A percentile compares a stretch with the other conserved stretches of the same genome.
These are phyloP conservation scores for Drosophila pseudoobscura DNA, from an alignment of 1,140 invertebrate species.

Conservation along the genomic window DNA sequence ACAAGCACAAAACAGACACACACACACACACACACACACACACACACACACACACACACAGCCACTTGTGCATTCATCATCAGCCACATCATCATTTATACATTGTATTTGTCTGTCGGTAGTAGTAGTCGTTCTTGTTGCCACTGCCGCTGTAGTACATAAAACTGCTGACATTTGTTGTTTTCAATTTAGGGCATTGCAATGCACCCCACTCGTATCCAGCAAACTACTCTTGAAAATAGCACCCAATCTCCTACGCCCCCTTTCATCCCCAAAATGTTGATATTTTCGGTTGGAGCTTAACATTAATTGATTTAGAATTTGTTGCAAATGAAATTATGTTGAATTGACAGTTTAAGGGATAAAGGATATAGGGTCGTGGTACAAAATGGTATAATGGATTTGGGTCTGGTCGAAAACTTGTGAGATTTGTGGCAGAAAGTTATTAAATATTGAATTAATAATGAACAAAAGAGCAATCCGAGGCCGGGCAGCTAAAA, in stretches of 20 bases:
- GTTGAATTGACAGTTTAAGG: slow-evolving; percentile 52
- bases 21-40: slow-evolving; percentile 15
- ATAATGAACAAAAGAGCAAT: too few species aligned
- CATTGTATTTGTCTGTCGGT: slow-evolving; percentile 71
- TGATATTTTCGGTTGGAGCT: slow-evolving; percentile 43
- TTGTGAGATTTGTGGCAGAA: too few species aligned
- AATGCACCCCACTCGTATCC: neutral
- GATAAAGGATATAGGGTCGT: neutral
- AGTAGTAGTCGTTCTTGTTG: slow-evolving; percentile 28
- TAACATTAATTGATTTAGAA: slow-evolving; percentile 71
- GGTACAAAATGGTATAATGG: neutral
- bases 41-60: slow-evolving; percentile 19
- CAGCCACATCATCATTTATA: slow-evolving; percentile 80
- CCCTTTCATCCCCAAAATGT: neutral
- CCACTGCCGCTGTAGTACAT: slow-evolving; percentile 46
- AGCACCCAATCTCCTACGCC: neutral
- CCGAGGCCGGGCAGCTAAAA: too few species aligned
- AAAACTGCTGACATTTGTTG: slow-evolving; percentile 79
- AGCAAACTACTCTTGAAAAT: too few species aligned
- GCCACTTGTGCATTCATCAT: slow-evolving; percentile 70
- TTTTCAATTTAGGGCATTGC: slow-evolving; percentile 65
- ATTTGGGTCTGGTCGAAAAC: too few species aligned
- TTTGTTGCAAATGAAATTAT: slow-evolving; percentile 62
- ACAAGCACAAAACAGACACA: slow-evolving; percentile 42
- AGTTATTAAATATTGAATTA: too few species aligned